Conservation (phyloP, 92 coral and sea anemone species). For the Paragorgia papillata region DNA sequence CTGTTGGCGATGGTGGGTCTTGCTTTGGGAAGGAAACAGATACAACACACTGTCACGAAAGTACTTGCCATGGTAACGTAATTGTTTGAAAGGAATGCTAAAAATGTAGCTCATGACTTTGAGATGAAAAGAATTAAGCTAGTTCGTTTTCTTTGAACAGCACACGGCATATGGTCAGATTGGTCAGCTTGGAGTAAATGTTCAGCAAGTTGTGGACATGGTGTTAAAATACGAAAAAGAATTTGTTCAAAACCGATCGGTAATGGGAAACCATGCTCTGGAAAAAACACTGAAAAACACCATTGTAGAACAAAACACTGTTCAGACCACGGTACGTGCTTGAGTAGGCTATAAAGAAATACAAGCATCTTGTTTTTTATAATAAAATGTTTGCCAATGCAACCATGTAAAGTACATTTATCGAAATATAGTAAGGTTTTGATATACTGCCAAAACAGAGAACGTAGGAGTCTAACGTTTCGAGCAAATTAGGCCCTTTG, state of each 20-base stretch:
- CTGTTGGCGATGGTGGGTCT: not conserved
- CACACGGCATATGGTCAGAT: not conserved
- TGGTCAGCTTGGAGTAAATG: not conserved
- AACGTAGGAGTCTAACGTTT: no score
- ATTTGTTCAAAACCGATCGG: not conserved
- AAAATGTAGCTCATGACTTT: no score
- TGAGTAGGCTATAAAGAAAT: no score
- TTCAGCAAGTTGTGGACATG: not conserved
- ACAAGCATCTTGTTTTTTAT: no score
- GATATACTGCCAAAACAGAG: no score
- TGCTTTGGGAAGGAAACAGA: not conserved
- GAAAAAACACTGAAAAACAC: not conserved
- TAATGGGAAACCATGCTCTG: not conserved
- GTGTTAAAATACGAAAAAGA: not conserved
- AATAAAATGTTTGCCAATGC: no score
- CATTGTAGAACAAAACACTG: not conserved
- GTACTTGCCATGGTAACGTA: not conserved
- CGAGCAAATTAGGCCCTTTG: no score
- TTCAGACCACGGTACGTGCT: not conserved
- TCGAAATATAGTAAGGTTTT: no score
- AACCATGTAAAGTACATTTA: no score
- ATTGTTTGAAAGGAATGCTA: no score
- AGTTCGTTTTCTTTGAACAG: not conserved
- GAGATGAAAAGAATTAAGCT: no score
- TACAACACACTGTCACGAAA: not conserved